phyloP scores from a whole-genome alignment of 2,888 invertebrate genomes.

The Sarcophaga variegata region DNA sequence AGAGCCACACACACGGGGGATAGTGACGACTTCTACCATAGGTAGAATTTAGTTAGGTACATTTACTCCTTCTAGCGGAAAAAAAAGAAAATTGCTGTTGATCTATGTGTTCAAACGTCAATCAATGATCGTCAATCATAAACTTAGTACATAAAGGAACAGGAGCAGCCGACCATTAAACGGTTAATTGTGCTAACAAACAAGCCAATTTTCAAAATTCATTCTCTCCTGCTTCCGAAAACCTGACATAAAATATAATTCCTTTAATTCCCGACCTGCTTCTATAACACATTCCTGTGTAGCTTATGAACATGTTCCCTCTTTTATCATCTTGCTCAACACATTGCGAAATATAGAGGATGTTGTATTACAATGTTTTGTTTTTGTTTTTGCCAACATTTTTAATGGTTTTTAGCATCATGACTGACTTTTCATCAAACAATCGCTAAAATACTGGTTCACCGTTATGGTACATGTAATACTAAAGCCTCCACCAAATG shows the following conservation, averaged over 20 bases:
- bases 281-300: neutral
- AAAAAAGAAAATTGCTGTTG: too few species aligned
- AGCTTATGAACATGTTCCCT: neutral
- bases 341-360: conserved; percentile 34
- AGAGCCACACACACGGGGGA: too few species aligned
- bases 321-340: conserved; percentile 1
- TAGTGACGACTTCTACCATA: too few species aligned
- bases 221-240: too few species aligned
- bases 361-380: conserved; percentile 13
- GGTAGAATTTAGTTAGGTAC: too few species aligned
- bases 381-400: conserved; percentile 4
- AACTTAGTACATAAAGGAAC: too few species aligned
- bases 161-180: too few species aligned
- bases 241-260: neutral
- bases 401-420: conserved; percentile 40
- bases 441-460: neutral
- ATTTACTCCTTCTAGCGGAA: too few species aligned
- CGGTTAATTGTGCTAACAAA: too few species aligned
- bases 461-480: neutral
- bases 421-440: conserved; percentile 45
- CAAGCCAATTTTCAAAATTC: too few species aligned
- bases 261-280: neutral
- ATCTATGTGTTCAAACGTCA: too few species aligned
- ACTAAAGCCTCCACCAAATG: conserved; percentile 1
- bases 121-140: too few species aligned